A percentile compares a stretch with the other conserved stretches of the same genome.
Conservation (phyloP, 2,888 invertebrate genomes). For the Ommatoiulus sabulosus region DNA sequence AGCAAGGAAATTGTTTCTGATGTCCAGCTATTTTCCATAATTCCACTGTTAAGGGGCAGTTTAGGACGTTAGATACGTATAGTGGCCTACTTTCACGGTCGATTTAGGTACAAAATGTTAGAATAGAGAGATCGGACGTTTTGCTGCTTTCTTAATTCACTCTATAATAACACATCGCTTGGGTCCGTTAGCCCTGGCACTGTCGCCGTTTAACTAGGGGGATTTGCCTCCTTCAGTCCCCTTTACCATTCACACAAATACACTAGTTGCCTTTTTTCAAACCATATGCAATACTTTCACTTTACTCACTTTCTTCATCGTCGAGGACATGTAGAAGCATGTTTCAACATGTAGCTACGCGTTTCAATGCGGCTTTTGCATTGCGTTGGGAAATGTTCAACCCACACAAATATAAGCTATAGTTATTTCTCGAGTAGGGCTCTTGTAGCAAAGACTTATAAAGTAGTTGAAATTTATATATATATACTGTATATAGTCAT, state of each 20-base stretch:
- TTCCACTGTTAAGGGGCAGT: constrained; percentile 30
- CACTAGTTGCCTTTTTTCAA: constrained; percentile 57
- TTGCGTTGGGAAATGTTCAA: constrained; percentile 35
- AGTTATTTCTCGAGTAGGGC: constrained; percentile 38
- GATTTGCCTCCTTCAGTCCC: background rate
- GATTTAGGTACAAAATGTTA: constrained; percentile 31
- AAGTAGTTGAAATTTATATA: constrained; percentile 24
- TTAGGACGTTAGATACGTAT: constrained; percentile 31
- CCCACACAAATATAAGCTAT: constrained; percentile 41
- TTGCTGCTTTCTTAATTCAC: constrained; percentile 41
- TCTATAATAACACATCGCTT: background rate
- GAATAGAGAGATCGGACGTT: constrained; percentile 18
- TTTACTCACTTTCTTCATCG: constrained; percentile 41
- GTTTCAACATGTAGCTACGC: background rate
- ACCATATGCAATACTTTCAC: constrained; percentile 53
- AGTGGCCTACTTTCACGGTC: constrained; percentile 7
- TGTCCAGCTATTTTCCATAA: constrained; percentile 46
- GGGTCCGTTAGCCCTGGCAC: constrained; percentile 34
- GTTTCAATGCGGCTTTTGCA: constrained; percentile 44
- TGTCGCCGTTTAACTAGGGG: background rate
- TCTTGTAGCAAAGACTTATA: constrained; percentile 25
- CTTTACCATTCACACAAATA: constrained; percentile 50
- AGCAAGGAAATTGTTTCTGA: constrained; percentile 30
- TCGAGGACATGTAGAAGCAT: background rate
- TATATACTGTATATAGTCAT: constrained; percentile 48